These are phyloP conservation scores for Microctonus hyperodae DNA, from an alignment of 2,888 invertebrate species.

Conservation along the genomic window DNA sequence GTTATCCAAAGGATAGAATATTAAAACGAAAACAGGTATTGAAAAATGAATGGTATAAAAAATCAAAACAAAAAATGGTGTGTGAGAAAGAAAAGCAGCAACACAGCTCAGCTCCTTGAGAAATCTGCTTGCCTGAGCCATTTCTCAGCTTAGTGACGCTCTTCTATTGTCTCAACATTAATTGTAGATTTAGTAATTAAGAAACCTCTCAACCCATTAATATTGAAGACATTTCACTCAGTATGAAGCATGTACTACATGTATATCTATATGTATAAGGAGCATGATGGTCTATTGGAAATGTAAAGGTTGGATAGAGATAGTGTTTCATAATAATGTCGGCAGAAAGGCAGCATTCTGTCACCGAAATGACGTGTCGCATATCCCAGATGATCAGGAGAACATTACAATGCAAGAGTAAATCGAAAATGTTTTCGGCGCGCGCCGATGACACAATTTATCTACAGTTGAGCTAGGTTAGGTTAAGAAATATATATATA, in stretches of 20 bases:
- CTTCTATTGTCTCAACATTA: slow-evolving; percentile 58
- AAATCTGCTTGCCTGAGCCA: slow-evolving; percentile 50
- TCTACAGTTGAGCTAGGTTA: not conserved
- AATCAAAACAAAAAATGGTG: slow-evolving; percentile 31
- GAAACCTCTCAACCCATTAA: slow-evolving; percentile 18
- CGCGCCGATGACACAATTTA: too few species aligned
- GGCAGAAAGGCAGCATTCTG: slow-evolving; percentile 37
- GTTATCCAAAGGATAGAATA: not conserved
- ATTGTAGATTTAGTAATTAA: slow-evolving; percentile 55
- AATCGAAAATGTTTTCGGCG: not conserved
- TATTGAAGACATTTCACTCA: slow-evolving; percentile 23
- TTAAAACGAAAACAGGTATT: not conserved
- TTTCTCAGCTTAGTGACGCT: slow-evolving; percentile 54
- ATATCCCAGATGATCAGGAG: slow-evolving; percentile 49
- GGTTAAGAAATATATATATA: not conserved
- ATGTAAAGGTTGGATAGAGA: slow-evolving; percentile 12
- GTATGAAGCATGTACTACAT: too few species aligned
- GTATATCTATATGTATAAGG: too few species aligned
- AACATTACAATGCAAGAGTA: slow-evolving; percentile 37
- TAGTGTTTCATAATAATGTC: slow-evolving; percentile 26
- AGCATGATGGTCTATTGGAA: too few species aligned
- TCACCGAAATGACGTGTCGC: slow-evolving; percentile 52
- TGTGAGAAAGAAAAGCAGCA: slow-evolving; percentile 39
- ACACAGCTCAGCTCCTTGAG: slow-evolving; percentile 46
- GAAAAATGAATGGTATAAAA: not conserved